Evolutionary conservation across 30 jellyfish, hydroid and myxozoan genomes (phyloP).

Genomic region (Turritopsis rubra): DNA sequence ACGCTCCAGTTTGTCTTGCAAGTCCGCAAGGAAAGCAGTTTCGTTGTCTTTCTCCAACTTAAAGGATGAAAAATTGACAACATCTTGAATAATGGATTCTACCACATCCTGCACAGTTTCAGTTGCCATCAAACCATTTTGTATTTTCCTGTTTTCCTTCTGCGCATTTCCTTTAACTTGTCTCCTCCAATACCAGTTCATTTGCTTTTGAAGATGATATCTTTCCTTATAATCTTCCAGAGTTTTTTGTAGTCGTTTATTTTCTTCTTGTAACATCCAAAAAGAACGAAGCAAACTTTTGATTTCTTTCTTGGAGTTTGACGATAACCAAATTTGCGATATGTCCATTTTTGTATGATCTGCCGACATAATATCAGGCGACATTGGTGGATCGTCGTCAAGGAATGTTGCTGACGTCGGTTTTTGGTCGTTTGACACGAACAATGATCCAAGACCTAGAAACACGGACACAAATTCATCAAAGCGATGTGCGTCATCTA

Average conservation of each 20-base stretch:
- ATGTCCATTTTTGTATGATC: background rate
- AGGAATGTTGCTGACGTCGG: background rate
- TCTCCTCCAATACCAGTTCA: slow-evolving; percentile 26
- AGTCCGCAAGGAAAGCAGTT: background rate
- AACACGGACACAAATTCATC: background rate
- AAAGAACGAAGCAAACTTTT: slow-evolving; percentile 3
- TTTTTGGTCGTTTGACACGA: background rate
- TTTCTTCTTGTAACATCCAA: slow-evolving; percentile 11
- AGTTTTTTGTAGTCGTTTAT: background rate
- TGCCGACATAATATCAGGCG: background rate
- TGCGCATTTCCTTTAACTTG: slow-evolving; percentile 5
- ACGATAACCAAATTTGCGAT: background rate
- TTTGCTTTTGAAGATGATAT: slow-evolving; percentile 21
- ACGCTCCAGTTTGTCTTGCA: background rate
- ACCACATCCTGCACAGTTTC: background rate
- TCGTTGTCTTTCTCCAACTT: background rate
- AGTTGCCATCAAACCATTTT: background rate
- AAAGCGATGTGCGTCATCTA: too few relatives aligned
- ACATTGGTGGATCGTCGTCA: background rate
- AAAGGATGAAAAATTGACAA: background rate
- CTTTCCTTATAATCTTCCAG: slow-evolving; percentile 5
- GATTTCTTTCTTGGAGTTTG: slow-evolving; percentile 1
- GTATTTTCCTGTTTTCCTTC: background rate
- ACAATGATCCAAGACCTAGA: background rate
- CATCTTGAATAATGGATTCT: slow-evolving; percentile 6